A percentile compares a stretch with the other conserved stretches of the same genome.
phyloP scores from a whole-genome alignment of 2,888 invertebrate genomes.

The Drosophila niveifrons region DNA sequence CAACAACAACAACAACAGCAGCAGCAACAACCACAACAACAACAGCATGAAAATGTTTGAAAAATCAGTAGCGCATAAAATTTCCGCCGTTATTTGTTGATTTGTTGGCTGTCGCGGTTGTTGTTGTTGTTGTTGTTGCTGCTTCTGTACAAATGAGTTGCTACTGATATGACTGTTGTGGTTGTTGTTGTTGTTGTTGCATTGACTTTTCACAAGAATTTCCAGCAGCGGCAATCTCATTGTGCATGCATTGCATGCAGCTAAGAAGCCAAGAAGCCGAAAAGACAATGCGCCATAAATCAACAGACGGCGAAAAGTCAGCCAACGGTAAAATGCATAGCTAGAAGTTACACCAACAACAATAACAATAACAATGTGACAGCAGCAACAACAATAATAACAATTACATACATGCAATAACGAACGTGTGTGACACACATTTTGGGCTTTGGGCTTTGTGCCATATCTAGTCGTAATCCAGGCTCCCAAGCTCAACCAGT shows the following conservation, averaged over 20 bases:
- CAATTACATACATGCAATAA: slow-evolving; percentile 44
- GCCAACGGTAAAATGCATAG: slow-evolving; percentile 54
- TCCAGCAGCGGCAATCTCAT: slow-evolving; percentile 50
- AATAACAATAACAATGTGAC: slow-evolving; percentile 3
- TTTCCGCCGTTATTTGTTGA: slow-evolving; percentile 64
- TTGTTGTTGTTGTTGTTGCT: slow-evolving; percentile 9
- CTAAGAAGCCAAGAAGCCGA: slow-evolving; percentile 24
- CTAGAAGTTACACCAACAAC: slow-evolving; percentile 20
- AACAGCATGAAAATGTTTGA: slow-evolving; percentile 19
- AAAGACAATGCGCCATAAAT: slow-evolving; percentile 58
- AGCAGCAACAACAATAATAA: slow-evolving; percentile 21
- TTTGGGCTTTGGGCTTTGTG: slow-evolving; percentile 28
- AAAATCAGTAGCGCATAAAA: slow-evolving; percentile 68
- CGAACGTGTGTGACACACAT: slow-evolving; percentile 37
- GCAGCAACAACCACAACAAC: slow-evolving; percentile 20
- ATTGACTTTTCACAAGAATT: slow-evolving; percentile 58
- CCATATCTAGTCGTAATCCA: slow-evolving; percentile 6
- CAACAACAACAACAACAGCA: slow-evolving; percentile 24
- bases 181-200: slow-evolving; percentile 8
- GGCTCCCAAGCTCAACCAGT: slow-evolving; percentile 34
- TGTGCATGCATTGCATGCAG: slow-evolving; percentile 54
- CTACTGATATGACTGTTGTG: slow-evolving; percentile 16
- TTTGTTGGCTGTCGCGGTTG: slow-evolving; percentile 1
- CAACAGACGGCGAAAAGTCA: slow-evolving; percentile 28
- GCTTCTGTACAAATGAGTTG: slow-evolving; percentile 30